These are phyloP conservation scores for Hippocampus abdominalis DNA, from an alignment of 2,113 vertebrate genomes.

Conservation along the genomic window DNA sequence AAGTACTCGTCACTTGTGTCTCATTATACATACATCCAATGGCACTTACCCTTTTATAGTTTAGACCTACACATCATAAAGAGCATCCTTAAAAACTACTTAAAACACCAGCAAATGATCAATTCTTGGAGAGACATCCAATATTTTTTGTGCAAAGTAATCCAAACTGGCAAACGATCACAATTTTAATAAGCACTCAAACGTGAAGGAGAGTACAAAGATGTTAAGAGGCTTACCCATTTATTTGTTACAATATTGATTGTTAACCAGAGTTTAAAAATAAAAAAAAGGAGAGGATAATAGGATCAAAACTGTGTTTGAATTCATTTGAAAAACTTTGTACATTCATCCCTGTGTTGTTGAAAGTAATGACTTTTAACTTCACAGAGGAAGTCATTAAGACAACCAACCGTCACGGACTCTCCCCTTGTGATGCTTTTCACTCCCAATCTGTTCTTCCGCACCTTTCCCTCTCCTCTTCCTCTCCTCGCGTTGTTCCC, in stretches of 20 bases:
- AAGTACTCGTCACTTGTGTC: too few species aligned
- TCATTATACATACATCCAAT: too few species aligned
- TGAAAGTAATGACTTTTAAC: constrained; percentile 60
- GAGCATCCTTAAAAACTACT: background rate
- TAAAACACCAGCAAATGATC: constrained; percentile 19
- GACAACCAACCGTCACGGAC: constrained; percentile 37
- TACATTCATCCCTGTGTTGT: constrained; percentile 57
- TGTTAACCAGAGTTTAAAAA: constrained; percentile 57
- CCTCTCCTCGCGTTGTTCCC: constrained; percentile 22
- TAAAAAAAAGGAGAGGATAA: constrained; percentile 46
- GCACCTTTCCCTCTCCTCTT: background rate
- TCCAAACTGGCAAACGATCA: constrained; percentile 41
- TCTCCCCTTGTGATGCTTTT: constrained; percentile 25
- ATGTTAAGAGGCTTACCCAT: constrained; percentile 14
- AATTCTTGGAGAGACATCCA: constrained; percentile 17
- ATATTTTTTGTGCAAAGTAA: constrained; percentile 33
- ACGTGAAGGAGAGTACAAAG: constrained; percentile 44
- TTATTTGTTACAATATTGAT: constrained; percentile 56
- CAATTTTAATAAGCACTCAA: constrained; percentile 39
- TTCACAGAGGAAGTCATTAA: constrained; percentile 41
- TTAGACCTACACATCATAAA: background rate
- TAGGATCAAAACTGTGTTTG: constrained; percentile 50
- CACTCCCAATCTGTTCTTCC: background rate
- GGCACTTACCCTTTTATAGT: background rate
- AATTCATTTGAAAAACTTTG: constrained; percentile 35